These are phyloP conservation scores for Cheilosia vernalis DNA, from an alignment of 2,888 invertebrate species.

Conservation along the genomic window DNA sequence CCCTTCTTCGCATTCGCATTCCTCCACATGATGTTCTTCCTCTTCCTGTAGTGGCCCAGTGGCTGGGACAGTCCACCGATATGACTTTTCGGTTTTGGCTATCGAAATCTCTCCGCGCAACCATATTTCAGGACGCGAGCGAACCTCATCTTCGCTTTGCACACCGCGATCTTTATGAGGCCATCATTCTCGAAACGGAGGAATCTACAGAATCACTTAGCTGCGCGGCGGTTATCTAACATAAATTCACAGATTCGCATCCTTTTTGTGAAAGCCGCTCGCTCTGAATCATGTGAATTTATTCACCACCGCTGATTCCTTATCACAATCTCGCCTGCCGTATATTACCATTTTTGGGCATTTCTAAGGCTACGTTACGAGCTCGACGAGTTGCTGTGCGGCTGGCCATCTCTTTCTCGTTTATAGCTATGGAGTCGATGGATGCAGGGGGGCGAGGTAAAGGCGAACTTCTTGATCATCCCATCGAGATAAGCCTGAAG, in stretches of 20 bases:
- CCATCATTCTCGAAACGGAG: constrained; percentile 68
- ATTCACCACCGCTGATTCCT: constrained; percentile 73
- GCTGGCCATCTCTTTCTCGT: not conserved
- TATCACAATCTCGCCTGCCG: constrained; percentile 72
- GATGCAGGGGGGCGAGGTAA: constrained; percentile 49
- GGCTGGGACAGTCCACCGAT: constrained; percentile 19
- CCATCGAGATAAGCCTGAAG: constrained; percentile 61
- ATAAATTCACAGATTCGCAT: constrained; percentile 75
- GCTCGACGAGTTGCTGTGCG: constrained; percentile 31
- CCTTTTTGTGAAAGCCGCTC: constrained; percentile 73
- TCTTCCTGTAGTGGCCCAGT: constrained; percentile 33
- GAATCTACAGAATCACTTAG: constrained; percentile 74
- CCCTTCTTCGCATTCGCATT: constrained; percentile 53
- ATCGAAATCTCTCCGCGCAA: constrained; percentile 68
- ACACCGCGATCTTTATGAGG: constrained; percentile 71
- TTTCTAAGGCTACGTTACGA: constrained; percentile 68
- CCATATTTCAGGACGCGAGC: constrained; percentile 64
- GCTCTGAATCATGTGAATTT: constrained; percentile 75
- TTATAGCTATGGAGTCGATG: constrained; percentile 33
- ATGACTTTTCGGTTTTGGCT: constrained; percentile 64
- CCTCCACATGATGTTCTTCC: constrained; percentile 18
- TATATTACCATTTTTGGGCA: constrained; percentile 75
- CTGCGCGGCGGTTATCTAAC: constrained; percentile 70
- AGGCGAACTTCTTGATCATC: constrained; percentile 68
- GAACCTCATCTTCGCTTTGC: constrained; percentile 66